Evolutionary conservation across 2,113 vertebrate genomes (phyloP).

Genomic region (Ovis canadensis): DNA sequence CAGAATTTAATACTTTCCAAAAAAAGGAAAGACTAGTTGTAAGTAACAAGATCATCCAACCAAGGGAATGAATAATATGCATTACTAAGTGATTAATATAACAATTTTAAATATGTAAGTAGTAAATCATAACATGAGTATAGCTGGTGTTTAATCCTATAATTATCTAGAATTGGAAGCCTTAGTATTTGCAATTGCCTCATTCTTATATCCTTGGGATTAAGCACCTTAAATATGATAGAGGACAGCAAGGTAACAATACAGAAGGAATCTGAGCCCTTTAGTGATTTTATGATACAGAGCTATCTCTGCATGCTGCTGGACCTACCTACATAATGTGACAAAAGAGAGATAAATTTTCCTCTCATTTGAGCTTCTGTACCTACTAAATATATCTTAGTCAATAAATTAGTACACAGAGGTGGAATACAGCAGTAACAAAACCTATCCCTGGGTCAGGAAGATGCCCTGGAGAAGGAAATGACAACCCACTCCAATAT

Average conservation of each 20-base stretch:
- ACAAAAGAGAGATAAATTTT: neutral
- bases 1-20: neutral
- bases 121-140: neutral
- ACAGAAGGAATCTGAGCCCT: neutral
- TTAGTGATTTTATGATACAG: neutral
- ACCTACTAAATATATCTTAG: neutral
- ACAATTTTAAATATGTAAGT: neutral
- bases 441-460: neutral
- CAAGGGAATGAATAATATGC: neutral
- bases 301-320: neutral
- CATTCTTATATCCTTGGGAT: neutral
- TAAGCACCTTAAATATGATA: neutral
- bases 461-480: neutral
- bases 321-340: neutral
- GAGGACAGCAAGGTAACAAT: neutral
- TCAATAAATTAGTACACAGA: neutral
- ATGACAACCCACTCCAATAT: neutral
- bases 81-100: neutral
- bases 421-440: neutral
- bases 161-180: neutral
- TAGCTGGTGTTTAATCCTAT: neutral
- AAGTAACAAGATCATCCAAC: neutral
- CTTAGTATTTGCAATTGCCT: neutral
- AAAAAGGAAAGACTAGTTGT: neutral
- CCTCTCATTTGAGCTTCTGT: neutral